Evolutionary conservation across 2,888 invertebrate genomes (phyloP).

Genomic region (Meteorus cinctellus): DNA sequence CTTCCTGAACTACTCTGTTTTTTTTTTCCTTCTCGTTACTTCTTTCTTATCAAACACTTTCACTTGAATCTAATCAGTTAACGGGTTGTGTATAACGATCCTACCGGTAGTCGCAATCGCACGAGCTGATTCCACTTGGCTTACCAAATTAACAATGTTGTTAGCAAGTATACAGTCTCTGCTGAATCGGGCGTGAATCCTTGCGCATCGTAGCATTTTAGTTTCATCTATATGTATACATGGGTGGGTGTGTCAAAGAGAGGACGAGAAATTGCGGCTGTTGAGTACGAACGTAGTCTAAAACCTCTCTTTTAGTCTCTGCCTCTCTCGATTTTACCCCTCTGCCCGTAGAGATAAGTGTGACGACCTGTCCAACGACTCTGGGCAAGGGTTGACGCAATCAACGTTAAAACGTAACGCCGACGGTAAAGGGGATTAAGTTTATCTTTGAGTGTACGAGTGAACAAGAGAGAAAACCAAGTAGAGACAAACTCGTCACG

Average conservation of each 20-base stretch:
- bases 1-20: too few species aligned
- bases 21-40: neutral
- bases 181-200: neutral
- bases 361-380: conserved; percentile 72
- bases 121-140: conserved; percentile 39
- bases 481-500: conserved; percentile 47
- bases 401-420: conserved; percentile 72
- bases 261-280: conserved; percentile 29
- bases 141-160: conserved; percentile 66
- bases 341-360: conserved; percentile 68
- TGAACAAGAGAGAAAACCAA: conserved; percentile 28
- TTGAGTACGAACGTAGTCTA: conserved; percentile 41
- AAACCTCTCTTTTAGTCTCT: conserved; percentile 29
- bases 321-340: neutral
- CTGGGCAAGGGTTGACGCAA: conserved; percentile 71
- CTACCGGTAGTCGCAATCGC: neutral
- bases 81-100: conserved; percentile 2
- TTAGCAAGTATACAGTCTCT: conserved; percentile 61
- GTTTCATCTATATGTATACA: conserved; percentile 18
- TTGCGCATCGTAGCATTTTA: conserved; percentile 5
- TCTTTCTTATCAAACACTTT: neutral
- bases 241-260: conserved; percentile 29
- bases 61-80: conserved; percentile 33
- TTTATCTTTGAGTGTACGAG: conserved; percentile 66
- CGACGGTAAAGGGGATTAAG: conserved; percentile 72